Conservation (phyloP, 1,140 invertebrate species). For the Vanessa atalanta region DNA sequence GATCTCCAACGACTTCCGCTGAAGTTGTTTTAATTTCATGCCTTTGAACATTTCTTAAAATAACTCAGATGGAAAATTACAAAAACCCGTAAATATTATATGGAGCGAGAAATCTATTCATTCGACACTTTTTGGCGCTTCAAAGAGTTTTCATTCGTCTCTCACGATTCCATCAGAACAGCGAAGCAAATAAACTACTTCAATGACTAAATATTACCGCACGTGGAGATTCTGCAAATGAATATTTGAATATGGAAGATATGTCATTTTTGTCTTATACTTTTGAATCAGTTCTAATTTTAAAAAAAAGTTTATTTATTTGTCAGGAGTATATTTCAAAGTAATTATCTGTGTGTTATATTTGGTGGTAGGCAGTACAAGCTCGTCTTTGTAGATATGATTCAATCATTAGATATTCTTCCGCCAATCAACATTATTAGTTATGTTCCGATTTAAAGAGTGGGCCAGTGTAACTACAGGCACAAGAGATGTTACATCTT, state of each 20-base stretch:
- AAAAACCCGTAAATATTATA: constrained; percentile 3
- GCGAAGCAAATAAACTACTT: background rate
- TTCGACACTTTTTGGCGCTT: constrained; percentile 10
- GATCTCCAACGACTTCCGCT: background rate
- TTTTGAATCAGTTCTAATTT: no score
- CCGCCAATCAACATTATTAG: no score
- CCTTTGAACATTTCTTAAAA: constrained; percentile 8
- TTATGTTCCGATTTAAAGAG: no score
- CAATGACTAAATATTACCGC: background rate
- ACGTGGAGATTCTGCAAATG: background rate
- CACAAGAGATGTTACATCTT: no score
- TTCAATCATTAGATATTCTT: no score
- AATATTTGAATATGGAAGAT: background rate
- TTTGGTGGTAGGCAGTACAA: no score
- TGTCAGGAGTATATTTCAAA: no score
- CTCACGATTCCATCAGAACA: background rate
- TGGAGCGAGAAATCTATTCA: constrained; percentile 7
- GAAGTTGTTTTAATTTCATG: background rate
- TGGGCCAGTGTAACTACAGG: no score
- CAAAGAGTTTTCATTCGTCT: background rate
- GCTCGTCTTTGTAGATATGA: no score
- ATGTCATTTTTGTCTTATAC: background rate
- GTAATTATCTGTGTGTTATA: no score
- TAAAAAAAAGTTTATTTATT: no score
- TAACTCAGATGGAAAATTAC: constrained; percentile 10